These are phyloP conservation scores for Drosophila gunungcola DNA, from an alignment of 1,140 invertebrate genomes.

Conservation along the genomic window DNA sequence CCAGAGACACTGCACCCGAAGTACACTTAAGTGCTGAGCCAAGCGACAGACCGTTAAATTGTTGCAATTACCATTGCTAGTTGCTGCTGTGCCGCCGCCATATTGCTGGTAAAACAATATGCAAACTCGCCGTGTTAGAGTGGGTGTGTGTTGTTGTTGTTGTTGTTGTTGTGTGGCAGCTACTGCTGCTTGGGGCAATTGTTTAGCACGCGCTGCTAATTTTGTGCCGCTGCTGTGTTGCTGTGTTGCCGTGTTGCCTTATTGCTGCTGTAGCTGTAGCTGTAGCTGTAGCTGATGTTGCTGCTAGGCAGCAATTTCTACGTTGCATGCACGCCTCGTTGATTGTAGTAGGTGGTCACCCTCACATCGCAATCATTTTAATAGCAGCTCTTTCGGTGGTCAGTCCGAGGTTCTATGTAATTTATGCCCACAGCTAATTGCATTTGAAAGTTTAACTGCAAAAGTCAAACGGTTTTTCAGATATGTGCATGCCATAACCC, in stretches of 20 bases:
- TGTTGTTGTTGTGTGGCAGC: slow-evolving; percentile 16
- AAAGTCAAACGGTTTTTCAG: slow-evolving; percentile 80
- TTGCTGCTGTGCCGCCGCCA: slow-evolving; percentile 59
- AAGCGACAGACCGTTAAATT: slow-evolving; percentile 83
- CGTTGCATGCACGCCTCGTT: slow-evolving; percentile 82
- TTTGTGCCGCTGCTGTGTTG: slow-evolving; percentile 59
- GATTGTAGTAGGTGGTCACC: slow-evolving; percentile 76
- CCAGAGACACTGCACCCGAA: slow-evolving; percentile 39
- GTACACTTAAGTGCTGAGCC: slow-evolving; percentile 78
- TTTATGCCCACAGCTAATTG: slow-evolving; percentile 77
- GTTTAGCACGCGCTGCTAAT: slow-evolving; percentile 83
- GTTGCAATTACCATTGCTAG: slow-evolving; percentile 79
- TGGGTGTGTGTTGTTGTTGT: slow-evolving; percentile 41
- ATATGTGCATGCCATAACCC: slow-evolving; percentile 63
- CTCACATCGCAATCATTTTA: slow-evolving; percentile 72
- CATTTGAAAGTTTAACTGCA: slow-evolving; percentile 82
- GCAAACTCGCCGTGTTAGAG: slow-evolving; percentile 36
- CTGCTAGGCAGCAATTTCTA: slow-evolving; percentile 72
- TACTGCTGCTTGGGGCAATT: slow-evolving; percentile 66
- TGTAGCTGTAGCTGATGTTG: slow-evolving; percentile 37
- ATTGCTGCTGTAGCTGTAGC: slow-evolving; percentile 42
- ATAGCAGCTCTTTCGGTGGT: slow-evolving; percentile 67
- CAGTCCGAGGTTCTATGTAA: slow-evolving; percentile 61
- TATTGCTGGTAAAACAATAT: slow-evolving; percentile 81
- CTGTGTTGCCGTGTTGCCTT: slow-evolving; percentile 28